Evolutionary conservation across 2,113 vertebrate species (phyloP).

Genomic region (Epinephelus fuscoguttatus): DNA sequence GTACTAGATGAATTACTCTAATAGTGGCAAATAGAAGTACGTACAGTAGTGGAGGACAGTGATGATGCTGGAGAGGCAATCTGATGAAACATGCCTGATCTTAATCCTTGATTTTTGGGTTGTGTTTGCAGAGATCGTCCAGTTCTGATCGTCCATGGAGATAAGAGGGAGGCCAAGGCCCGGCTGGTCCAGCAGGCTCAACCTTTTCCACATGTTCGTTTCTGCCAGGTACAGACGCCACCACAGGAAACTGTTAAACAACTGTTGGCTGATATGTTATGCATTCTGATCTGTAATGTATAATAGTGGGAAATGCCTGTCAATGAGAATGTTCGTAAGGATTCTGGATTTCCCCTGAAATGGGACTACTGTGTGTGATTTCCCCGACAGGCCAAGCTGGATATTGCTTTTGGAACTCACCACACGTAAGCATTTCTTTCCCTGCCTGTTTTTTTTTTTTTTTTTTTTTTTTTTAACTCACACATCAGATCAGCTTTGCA

Average conservation of each 20-base stretch:
- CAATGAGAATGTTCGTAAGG: no score
- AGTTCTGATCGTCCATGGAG: constrained; percentile 93
- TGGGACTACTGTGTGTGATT: background rate
- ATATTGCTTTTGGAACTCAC: constrained; percentile 98
- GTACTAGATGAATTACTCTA: background rate
- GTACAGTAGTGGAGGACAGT: background rate
- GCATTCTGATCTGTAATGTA: background rate
- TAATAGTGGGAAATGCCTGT: background rate
- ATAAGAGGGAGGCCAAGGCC: constrained; percentile 95
- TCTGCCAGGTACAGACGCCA: constrained; percentile 90
- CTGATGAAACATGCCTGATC: background rate
- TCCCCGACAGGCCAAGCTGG: constrained; percentile 92
- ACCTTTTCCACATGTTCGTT: constrained; percentile 89
- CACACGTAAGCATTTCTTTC: constrained; percentile 91
- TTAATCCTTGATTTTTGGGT: background rate
- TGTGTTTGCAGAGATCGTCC: constrained; percentile 88
- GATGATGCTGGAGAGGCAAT: background rate
- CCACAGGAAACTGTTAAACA: background rate
- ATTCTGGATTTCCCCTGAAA: background rate
- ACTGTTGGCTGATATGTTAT: background rate
- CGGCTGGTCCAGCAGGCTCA: constrained; percentile 88
- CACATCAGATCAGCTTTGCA: background rate
- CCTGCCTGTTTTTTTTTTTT: background rate
- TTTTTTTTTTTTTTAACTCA: background rate
- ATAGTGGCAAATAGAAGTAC: background rate